phyloP scores from a whole-genome alignment of 2,888 invertebrate genomes.

The Dynastes maya region DNA sequence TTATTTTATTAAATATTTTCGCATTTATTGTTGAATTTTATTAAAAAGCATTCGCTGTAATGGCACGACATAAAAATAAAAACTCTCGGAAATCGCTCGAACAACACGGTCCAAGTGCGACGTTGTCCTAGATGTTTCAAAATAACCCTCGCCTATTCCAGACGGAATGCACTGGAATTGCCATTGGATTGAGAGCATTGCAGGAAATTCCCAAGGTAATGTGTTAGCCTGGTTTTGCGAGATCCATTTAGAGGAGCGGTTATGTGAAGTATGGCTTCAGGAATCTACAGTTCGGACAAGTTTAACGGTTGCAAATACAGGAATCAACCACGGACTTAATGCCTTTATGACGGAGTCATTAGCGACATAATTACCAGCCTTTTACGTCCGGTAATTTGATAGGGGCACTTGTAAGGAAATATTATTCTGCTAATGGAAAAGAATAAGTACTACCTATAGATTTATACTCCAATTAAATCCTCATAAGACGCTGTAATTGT shows the following conservation, averaged over 20 bases:
- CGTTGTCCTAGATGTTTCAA: constrained; percentile 7
- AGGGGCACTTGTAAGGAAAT: neutral
- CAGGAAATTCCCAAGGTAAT: constrained; percentile 34
- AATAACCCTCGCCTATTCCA: constrained; percentile 12
- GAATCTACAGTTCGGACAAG: constrained; percentile 8
- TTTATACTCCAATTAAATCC: no score
- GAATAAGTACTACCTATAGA: neutral
- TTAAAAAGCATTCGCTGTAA: neutral
- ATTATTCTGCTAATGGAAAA: constrained; percentile 1
- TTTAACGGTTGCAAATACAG: constrained; percentile 29
- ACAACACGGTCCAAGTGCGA: neutral
- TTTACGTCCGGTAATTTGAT: neutral
- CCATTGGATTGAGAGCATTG: constrained; percentile 22
- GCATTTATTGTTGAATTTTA: neutral
- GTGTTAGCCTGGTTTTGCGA: constrained; percentile 21
- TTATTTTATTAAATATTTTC: constrained; percentile 25
- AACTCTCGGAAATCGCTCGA: neutral
- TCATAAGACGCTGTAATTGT: no score
- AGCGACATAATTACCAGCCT: constrained; percentile 9
- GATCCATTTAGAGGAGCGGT: constrained; percentile 22
- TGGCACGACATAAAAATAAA: neutral
- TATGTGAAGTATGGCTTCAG: constrained; percentile 27
- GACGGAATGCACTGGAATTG: constrained; percentile 37
- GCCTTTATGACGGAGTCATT: constrained; percentile 13
- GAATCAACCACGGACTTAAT: constrained; percentile 2